Evolutionary conservation across 2,888 invertebrate species (phyloP).

Genomic region (Drosophila barbarae): DNA sequence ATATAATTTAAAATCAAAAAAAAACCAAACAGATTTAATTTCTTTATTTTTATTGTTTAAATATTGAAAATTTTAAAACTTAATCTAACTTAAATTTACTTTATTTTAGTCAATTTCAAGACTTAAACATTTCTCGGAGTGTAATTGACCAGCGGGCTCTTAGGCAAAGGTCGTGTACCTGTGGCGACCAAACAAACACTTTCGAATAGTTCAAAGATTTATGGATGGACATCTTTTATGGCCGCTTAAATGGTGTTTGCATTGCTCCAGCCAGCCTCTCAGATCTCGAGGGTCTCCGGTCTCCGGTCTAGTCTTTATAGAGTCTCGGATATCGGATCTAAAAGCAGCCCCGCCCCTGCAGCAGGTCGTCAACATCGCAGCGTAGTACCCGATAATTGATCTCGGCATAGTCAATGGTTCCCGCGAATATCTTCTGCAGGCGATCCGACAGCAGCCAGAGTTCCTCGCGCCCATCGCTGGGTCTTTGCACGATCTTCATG

Average conservation of each 20-base stretch:
- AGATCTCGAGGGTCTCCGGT: conserved; percentile 17
- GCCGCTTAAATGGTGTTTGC: conserved; percentile 58
- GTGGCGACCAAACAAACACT: conserved; percentile 31
- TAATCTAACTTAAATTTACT: neutral
- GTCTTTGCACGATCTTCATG: conserved; percentile 84
- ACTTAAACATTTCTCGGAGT: conserved; percentile 27
- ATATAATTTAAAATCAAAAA: neutral
- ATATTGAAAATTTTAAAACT: neutral
- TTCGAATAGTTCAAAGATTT: conserved; percentile 57
- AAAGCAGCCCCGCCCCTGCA: conserved; percentile 53
- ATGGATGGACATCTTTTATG: conserved; percentile 56
- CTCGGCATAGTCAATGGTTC: conserved; percentile 80
- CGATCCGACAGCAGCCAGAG: conserved; percentile 83
- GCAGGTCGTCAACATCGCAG: conserved; percentile 67
- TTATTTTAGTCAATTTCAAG: neutral
- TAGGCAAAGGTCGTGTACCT: conserved; percentile 53
- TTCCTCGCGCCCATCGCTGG: conserved; percentile 81
- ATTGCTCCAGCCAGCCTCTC: conserved; percentile 47
- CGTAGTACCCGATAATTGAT: conserved; percentile 74
- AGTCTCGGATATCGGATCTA: conserved; percentile 22
- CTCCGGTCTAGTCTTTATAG: neutral
- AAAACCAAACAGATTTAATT: neutral
- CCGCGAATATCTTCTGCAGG: conserved; percentile 82
- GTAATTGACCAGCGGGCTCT: conserved; percentile 57
- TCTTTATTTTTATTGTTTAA: neutral